A percentile compares a stretch with the other conserved stretches of the same genome.
These are phyloP conservation scores for Lithophane socia DNA, from an alignment of 2,888 invertebrate species.

Conservation along the genomic window DNA sequence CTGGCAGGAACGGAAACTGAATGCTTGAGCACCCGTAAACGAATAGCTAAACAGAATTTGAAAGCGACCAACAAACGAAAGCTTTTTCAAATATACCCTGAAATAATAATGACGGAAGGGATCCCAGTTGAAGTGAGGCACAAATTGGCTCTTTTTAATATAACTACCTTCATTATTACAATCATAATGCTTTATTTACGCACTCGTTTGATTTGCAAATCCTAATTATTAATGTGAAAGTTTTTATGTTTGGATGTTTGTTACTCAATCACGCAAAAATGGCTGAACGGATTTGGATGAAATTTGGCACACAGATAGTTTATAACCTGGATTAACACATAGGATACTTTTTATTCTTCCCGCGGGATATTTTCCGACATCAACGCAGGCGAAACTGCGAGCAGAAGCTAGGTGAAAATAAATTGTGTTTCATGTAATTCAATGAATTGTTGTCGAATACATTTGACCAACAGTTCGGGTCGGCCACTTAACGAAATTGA, in stretches of 20 bases:
- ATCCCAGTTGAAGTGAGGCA: conserved; percentile 55
- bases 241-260: too few species aligned
- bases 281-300: too few species aligned
- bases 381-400: too few species aligned
- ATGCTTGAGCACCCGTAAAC: conserved; percentile 68
- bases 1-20: conserved; percentile 58
- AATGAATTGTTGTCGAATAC: conserved; percentile 35
- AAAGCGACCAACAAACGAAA: conserved; percentile 73
- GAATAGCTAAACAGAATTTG: conserved; percentile 74
- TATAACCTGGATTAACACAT: too few species aligned
- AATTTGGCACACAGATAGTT: too few species aligned
- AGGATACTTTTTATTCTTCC: too few species aligned
- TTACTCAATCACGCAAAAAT: too few species aligned
- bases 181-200: conserved; percentile 41
- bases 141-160: conserved; percentile 66
- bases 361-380: too few species aligned
- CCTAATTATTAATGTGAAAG: too few species aligned
- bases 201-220: conserved; percentile 34
- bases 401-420: not conserved
- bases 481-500: conserved; percentile 42
- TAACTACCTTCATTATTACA: conserved; percentile 65
- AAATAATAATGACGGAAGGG: conserved; percentile 75
- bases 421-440: conserved; percentile 14
- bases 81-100: conserved; percentile 72
- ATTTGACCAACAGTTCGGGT: conserved; percentile 1